phyloP scores from a whole-genome alignment of 2,113 vertebrate species.

The Amazona guildingii region DNA sequence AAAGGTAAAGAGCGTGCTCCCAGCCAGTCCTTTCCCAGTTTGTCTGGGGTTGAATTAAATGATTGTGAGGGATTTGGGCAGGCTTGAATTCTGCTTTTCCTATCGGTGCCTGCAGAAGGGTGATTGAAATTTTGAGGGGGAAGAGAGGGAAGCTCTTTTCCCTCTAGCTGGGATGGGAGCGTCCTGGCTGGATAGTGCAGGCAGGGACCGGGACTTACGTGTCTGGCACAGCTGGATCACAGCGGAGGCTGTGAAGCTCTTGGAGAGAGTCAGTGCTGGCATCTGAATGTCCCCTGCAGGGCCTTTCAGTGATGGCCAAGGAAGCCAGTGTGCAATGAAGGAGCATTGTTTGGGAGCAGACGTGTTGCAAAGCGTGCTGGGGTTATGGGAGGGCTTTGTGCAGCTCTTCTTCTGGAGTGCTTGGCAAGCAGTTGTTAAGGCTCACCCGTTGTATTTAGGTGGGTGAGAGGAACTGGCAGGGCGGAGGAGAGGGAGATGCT shows the following conservation, averaged over 20 bases:
- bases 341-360: accelerated
- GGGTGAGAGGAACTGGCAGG: too few relatives aligned
- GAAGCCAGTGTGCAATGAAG: accelerated
- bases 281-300: accelerated
- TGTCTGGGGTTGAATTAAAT: background rate
- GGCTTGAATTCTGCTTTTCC: background rate
- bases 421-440: background rate
- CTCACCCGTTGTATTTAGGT: accelerated
- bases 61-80: background rate
- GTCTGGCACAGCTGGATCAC: accelerated
- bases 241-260: accelerated
- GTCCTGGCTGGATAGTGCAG: background rate
- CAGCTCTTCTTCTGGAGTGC: background rate
- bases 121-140: accelerated
- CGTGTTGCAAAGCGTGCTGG: accelerated
- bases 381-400: background rate
- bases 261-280: accelerated
- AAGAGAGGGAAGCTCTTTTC: background rate
- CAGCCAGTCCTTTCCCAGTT: background rate
- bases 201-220: background rate
- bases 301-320: accelerated
- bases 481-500: background rate
- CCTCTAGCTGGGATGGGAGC: background rate
- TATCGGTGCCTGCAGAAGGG: accelerated
- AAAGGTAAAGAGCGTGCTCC: background rate